Base-by-base conservation (phyloP, 64 coral and sea anemone species). In the Orbicella faveolata region DNA sequence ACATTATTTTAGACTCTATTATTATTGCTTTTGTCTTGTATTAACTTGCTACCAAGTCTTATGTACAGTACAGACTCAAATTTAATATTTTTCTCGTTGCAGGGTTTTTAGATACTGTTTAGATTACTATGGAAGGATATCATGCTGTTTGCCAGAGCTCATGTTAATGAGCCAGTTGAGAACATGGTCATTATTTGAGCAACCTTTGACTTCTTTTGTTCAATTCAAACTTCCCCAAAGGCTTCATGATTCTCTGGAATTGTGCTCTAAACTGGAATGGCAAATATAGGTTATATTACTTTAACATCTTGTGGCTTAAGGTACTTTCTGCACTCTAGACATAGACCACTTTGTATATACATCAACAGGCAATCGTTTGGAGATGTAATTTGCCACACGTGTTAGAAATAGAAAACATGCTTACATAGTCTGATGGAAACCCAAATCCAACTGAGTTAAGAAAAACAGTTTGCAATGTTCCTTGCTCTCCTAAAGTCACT, bases 71-170 rank as follows among this genome's bases (percentile, higher is more conserved):
- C 74, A 53, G 19, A 78, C 76, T 52, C 17, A 20, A 64, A 13
- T 57, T 57, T 63, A 6, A 17, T 36, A 41, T 37, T 82, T 64
- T 82, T 82, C 33, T 64, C 63, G 25, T 82, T 82, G 63, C 79
- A 63, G 59, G 57, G 2, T 41, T 33, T 1, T 82, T 33, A 36
- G 33, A 57, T 18, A 57, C 63, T 20, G 35, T 30, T 84, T 65
- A 30, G 23, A 26, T 52, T 84, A 26, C 10, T 70, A 26, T 69
- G 37, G 82, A 44, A 84, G 65, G 65, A 51, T 68, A 52, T 16
- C 36, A 52, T 21, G 13, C 17, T 72, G 17, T 51, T 23, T 52
- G 52, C 8, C 82, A 84, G 66, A 37, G 82, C 36, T n/a, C 19
- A 39, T 70, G 14, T 70, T 6, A 23, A 70, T 70, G 34, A 30